Base-by-base conservation (phyloP, 2,113 vertebrate genomes). In the Sceloporus tristichus region DNA sequence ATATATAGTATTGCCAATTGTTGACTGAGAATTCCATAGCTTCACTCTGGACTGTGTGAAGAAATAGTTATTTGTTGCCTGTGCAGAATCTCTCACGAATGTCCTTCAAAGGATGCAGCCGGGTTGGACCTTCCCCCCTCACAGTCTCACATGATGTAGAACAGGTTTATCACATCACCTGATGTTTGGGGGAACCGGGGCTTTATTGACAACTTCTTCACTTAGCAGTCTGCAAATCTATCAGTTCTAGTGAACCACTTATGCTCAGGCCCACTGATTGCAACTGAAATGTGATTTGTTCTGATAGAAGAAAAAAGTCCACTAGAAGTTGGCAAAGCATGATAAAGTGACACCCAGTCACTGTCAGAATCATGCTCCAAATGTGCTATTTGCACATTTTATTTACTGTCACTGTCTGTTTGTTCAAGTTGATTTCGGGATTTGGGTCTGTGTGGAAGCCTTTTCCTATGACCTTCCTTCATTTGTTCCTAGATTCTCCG, bases 261-360 rank as follows among this genome's bases (percentile, higher is more conserved):
- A 10, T 38, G 48, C 9, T 23, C 70, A 38, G 34, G 19, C 1
- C 10, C 38, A 82, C 53, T 38, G n/a, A 19, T 29, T 62, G 14
- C 42, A 80, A 48, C 34, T 82, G 2, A 0, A 85, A 0, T 1
- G 66, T 0, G 0, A 82, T 25, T n/a, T 74, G 13, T 75, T 14
- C 18, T 62, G 75, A 42, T 23, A 71, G 34, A 4, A 54, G 16
- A n/a, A 13, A 66, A 90, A 10, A 16, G 21, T 73, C 68, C 29
- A 34, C 38, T 71, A 27, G 25, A 19, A n/a, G 0, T 11, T 73
- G 23, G 16, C 18, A 54, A 21, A 0, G 0, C 23, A 5, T 9
- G 42, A 1, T 53, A 62, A 29, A 18, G 0, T 48, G 70, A 84
- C 73, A 54, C 68, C 73, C 19, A 25, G 25, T 27, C 11, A 16